Evolutionary conservation across 2,888 invertebrate genomes (phyloP).

Genomic region (Drosophila pegasa): DNA sequence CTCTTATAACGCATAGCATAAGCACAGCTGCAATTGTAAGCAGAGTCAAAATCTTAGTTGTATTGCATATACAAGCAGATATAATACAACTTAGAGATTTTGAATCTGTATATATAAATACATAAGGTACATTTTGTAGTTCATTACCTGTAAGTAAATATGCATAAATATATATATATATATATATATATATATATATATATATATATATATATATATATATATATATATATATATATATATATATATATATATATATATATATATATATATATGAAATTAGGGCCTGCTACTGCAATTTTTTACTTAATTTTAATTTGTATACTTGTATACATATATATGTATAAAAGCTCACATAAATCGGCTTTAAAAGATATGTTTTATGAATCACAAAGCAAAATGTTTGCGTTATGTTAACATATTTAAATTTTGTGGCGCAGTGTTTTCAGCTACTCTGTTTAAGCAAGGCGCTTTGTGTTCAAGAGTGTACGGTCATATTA

Average conservation of each 20-base stretch:
- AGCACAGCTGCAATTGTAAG: conserved; percentile 1
- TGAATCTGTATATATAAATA: conserved; percentile 2
- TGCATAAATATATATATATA: background rate
- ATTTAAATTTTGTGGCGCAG: background rate
- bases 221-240: background rate
- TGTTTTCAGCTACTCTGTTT: background rate
- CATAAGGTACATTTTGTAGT: conserved; percentile 41
- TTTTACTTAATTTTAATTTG: no score
- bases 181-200: background rate
- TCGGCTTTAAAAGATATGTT: background rate
- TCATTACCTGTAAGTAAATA: conserved; percentile 40
- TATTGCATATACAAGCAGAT: conserved; percentile 11
- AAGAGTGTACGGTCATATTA: background rate
- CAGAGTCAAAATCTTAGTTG: conserved; percentile 25
- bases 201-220: background rate
- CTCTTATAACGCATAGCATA: background rate
- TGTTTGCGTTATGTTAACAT: background rate
- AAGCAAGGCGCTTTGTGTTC: no score
- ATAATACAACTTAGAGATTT: background rate
- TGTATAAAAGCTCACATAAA: background rate
- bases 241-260: background rate
- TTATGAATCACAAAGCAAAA: background rate
- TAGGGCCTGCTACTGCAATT: no score
- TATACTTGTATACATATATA: background rate
- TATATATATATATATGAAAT: background rate